A percentile compares a stretch with the other conserved stretches of the same genome.
These are phyloP conservation scores for Acanthisitta chloris DNA, from an alignment of 2,113 vertebrate genomes.

Conservation along the genomic window DNA sequence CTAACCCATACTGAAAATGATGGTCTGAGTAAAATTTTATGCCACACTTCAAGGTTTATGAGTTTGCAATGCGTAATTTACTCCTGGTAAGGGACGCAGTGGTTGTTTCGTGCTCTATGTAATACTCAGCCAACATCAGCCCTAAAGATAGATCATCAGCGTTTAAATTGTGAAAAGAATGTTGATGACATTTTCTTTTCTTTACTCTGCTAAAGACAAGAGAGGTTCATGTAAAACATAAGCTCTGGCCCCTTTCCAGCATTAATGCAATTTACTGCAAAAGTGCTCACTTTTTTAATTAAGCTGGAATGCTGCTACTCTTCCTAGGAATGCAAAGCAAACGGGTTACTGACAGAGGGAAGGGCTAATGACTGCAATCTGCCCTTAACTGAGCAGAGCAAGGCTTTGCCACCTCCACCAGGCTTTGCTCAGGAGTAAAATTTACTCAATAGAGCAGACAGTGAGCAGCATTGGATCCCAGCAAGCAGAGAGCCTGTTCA, in stretches of 20 bases:
- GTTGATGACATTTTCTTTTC: slow-evolving; percentile 63
- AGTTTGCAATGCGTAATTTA: neutral
- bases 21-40: slow-evolving; percentile 12
- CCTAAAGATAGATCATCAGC: slow-evolving; percentile 33
- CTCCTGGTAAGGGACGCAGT: neutral
- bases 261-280: slow-evolving; percentile 49
- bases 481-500: neutral
- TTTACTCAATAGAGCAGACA: neutral
- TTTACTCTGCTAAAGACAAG: slow-evolving; percentile 13
- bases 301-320: slow-evolving; percentile 50
- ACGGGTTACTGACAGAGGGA: slow-evolving; percentile 11
- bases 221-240: slow-evolving; percentile 57
- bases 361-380: slow-evolving; percentile 16
- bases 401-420: neutral
- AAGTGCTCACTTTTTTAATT: slow-evolving; percentile 59
- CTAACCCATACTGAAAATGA: neutral
- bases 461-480: neutral
- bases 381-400: neutral
- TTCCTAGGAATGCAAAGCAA: slow-evolving; percentile 13
- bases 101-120: neutral
- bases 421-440: neutral
- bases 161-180: slow-evolving; percentile 46
- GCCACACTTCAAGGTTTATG: neutral
- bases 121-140: neutral
- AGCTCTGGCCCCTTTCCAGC: slow-evolving; percentile 24